Evolutionary conservation across 2,797 vertebrate genomes (phyloP).

Genomic region (Gambelia wislizenii): DNA sequence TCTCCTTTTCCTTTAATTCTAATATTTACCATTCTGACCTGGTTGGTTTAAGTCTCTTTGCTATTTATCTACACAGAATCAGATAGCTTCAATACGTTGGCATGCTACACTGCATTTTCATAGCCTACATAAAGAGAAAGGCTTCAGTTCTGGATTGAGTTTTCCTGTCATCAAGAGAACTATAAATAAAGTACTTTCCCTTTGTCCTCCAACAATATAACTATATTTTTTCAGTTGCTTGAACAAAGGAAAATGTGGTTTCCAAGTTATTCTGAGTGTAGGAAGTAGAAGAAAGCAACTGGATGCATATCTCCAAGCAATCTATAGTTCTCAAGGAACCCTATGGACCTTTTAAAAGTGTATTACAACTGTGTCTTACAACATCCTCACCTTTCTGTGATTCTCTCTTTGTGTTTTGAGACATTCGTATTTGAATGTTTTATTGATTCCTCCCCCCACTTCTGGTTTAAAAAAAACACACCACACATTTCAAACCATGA

Average conservation of each 20-base stretch:
- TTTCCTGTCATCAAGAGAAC: constrained; percentile 42
- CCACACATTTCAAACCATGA: constrained; percentile 5
- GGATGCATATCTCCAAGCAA: constrained; percentile 23
- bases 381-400: constrained; percentile 47
- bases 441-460: constrained; percentile 42
- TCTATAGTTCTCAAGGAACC: constrained; percentile 46
- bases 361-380: constrained; percentile 24
- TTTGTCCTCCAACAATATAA: constrained; percentile 42
- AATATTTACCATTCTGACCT: constrained; percentile 45
- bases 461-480: constrained; percentile 11
- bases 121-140: constrained; percentile 47
- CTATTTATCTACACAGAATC: constrained; percentile 42
- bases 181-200: constrained; percentile 40
- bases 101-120: not conserved
- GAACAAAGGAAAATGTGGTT: constrained; percentile 60
- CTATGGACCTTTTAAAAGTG: constrained; percentile 59
- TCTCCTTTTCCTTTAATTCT: constrained; percentile 34
- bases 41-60: constrained; percentile 23
- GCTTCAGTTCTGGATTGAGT: not conserved
- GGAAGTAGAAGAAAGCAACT: constrained; percentile 21
- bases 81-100: not conserved
- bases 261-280: constrained; percentile 20
- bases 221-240: constrained; percentile 59
- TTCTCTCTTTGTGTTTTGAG: constrained; percentile 47
- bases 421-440: constrained; percentile 55